Evolutionary conservation across 2,113 vertebrate species (phyloP).

Genomic region (Mormyrus lacerda): DNA sequence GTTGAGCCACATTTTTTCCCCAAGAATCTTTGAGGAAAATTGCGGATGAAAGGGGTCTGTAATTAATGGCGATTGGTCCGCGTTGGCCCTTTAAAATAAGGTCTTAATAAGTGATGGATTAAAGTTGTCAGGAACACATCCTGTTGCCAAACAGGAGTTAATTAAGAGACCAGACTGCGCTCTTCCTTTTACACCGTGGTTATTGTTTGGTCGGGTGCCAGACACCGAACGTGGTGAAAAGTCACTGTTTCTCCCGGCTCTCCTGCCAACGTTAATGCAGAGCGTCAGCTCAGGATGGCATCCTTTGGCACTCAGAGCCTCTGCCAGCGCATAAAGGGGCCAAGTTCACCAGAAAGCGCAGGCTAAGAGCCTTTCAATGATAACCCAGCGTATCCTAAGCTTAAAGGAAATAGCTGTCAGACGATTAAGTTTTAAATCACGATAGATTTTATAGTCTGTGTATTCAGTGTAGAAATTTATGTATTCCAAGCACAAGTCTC

Average conservation of each 20-base stretch:
- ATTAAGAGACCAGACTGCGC: background rate
- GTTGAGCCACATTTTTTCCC: background rate
- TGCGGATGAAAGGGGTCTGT: background rate
- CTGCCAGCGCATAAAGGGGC: background rate
- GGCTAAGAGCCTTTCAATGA: background rate
- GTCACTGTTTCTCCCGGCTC: background rate
- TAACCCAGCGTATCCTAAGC: background rate
- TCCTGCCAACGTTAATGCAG: background rate
- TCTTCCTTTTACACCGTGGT: background rate
- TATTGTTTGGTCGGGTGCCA: slow-evolving; percentile 8
- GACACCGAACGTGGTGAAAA: background rate
- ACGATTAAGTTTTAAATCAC: background rate
- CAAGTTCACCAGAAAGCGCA: background rate
- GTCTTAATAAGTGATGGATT: slow-evolving; percentile 9
- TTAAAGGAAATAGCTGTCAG: background rate
- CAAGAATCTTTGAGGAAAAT: slow-evolving; percentile 2
- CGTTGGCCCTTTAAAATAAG: slow-evolving; percentile 8
- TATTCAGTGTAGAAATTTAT: background rate
- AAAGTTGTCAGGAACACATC: slow-evolving; percentile 7
- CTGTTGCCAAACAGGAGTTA: slow-evolving; percentile 17
- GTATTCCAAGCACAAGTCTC: background rate
- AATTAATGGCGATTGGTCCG: background rate
- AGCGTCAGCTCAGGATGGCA: background rate
- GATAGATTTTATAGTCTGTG: background rate
- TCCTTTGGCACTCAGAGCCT: background rate